Evolutionary conservation across 1,140 invertebrate genomes (phyloP).

Genomic region (Bradysia coprophila): DNA sequence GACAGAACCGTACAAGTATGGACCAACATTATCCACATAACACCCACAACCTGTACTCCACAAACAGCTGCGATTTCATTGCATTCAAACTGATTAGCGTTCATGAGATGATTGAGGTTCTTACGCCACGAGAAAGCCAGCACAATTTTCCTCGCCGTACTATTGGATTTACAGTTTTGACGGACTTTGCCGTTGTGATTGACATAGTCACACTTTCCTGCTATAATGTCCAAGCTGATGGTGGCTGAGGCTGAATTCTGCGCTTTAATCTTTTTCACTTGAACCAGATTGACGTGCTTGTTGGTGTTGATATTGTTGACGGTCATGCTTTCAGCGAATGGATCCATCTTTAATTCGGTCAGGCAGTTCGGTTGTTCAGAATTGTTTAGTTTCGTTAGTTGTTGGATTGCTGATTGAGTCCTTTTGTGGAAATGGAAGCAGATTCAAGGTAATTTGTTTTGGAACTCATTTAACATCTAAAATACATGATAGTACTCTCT

Average conservation of each 20-base stretch:
- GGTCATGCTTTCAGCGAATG: not conserved
- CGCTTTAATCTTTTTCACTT: not conserved
- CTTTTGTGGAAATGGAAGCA: not conserved
- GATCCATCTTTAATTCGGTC: not conserved
- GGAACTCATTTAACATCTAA: not conserved
- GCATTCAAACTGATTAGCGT: not conserved
- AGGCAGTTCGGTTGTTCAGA: not conserved
- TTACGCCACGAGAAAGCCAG: not conserved
- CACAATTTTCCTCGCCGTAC: not conserved
- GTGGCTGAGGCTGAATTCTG: not conserved
- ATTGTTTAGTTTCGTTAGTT: not conserved
- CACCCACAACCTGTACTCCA: not conserved
- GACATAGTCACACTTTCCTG: conserved; percentile 1
- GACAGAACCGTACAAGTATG: not conserved
- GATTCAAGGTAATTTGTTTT: not conserved
- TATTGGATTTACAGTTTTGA: too few relatives aligned
- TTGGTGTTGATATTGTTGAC: conserved; percentile 1
- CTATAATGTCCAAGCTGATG: not conserved
- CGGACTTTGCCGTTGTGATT: too few relatives aligned
- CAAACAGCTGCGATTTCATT: not conserved
- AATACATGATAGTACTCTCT: not conserved
- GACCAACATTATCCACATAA: not conserved
- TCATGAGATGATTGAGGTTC: not conserved
- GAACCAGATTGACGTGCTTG: not conserved
- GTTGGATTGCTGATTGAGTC: not conserved